Percentiles rank a stretch among this genome's conserved stretches.
Conservation (phyloP, 2,797 vertebrate species). For the Miichthys miiuy region DNA sequence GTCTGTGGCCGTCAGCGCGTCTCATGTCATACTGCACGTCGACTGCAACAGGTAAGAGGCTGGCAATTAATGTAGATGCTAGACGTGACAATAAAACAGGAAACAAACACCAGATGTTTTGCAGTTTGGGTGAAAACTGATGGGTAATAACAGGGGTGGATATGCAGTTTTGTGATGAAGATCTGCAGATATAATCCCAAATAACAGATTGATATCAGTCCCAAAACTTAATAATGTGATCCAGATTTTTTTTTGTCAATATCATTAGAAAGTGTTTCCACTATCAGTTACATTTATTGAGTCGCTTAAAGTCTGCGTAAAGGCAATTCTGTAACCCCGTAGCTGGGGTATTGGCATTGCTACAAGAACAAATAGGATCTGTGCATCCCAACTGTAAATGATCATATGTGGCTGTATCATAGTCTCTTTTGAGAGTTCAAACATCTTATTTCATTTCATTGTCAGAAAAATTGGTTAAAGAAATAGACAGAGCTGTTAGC, state of each 20-base stretch:
- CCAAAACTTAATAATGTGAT: not conserved
- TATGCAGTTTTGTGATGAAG: not conserved
- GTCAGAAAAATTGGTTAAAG: not conserved
- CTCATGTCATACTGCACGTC: conserved; percentile 93
- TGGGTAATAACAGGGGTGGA: not conserved
- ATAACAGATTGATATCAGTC: not conserved
- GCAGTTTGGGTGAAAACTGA: not conserved
- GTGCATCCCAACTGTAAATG: not conserved
- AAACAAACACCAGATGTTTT: not conserved
- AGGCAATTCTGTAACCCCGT: too few species aligned
- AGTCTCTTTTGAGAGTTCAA: not conserved
- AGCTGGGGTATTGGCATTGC: not conserved
- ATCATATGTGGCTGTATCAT: not conserved
- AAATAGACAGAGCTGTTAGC: too few species aligned
- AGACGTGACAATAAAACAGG: not conserved
- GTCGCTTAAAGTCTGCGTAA: not conserved
- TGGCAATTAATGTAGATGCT: not conserved
- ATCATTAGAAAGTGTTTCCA: not conserved
- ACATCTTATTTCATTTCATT: not conserved
- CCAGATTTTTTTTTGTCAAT: not conserved
- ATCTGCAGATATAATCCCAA: not conserved
- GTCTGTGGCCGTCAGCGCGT: conserved; percentile 94
- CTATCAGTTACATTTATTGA: not conserved
- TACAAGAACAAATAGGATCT: not conserved
- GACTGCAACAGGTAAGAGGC: conserved; percentile 95